Base-by-base conservation (phyloP, 1,140 invertebrate genomes). In the Pissodes strobi region DNA sequence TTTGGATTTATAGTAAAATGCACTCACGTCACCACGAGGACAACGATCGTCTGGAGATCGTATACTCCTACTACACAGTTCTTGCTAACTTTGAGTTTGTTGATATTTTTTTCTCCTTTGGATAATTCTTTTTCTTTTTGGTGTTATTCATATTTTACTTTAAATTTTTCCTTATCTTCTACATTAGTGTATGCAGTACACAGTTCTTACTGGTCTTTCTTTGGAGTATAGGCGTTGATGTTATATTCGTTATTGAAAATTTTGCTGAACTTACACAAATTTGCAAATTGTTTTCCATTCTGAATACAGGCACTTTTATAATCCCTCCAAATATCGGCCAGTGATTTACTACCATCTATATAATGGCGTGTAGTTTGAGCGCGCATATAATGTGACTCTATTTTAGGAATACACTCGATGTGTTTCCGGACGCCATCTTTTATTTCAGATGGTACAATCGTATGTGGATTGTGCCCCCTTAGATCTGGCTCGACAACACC, bases 131-230 rank as follows among this genome's bases (percentile, higher is more conserved):
- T 34, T 66, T 74, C 70, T 46, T 61, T 45, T 17, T 72, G 59
- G 57, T 79, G 75, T 37, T 57, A 21, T 39, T 69, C 68, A 34
- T 34, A 34, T n/a, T 34, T 34, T 8, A 34, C n/a, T 6, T 34
- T 34, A 6, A 72, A 48, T 22, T 69, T 52, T 17, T 51, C 37
- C 39, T 73, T 75, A 56, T 69, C 67, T 52, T 70, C 61, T 41
- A 45, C 30, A 34, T 74, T 72, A 45, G 76, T 72, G 41, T 66
- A 78, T 6, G 66, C 55, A 52, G 69, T 65, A 57, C 76, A 53
- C 78, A n/a, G n/a, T n/a, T n/a, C n/a, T n/a, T n/a, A 79, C 49
- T 74, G 72, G 67, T 80, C 76, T 67, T 80, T 46, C 15, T 46
- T 80, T 70, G 76, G 75, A 51, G 67, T 69, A 55, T 71, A 74